Evolutionary conservation across 2,888 invertebrate genomes (phyloP).

Genomic region (Cantharis flavilabris): DNA sequence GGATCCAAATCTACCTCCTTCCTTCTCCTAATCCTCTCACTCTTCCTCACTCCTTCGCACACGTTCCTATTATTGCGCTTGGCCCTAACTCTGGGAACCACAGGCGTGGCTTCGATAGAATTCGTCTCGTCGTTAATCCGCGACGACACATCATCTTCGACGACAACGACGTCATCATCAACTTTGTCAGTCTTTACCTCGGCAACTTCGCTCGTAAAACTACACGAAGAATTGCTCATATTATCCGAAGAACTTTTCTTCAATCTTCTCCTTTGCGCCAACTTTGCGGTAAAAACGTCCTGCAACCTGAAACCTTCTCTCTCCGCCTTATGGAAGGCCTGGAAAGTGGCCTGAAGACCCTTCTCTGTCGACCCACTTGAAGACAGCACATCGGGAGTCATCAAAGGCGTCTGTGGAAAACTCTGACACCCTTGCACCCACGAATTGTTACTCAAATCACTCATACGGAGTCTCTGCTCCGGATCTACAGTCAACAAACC

Average conservation of each 20-base stretch:
- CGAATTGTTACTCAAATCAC: slow-evolving; percentile 67
- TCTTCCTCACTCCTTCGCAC: slow-evolving; percentile 46
- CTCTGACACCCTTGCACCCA: slow-evolving; percentile 64
- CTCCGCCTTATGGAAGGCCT: slow-evolving; percentile 71
- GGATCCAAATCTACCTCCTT: slow-evolving; percentile 48
- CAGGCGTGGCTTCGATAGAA: background rate
- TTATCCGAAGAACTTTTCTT: slow-evolving; percentile 61
- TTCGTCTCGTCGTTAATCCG: background rate
- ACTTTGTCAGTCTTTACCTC: slow-evolving; percentile 44
- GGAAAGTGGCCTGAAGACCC: slow-evolving; percentile 66
- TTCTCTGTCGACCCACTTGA: slow-evolving; percentile 58
- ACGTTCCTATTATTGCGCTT: slow-evolving; percentile 40
- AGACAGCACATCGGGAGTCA: slow-evolving; percentile 65
- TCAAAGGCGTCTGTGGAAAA: slow-evolving; percentile 61
- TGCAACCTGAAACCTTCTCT: slow-evolving; percentile 74
- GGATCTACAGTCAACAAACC: slow-evolving; percentile 83
- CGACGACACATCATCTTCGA: slow-evolving; percentile 41
- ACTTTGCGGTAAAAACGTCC: slow-evolving; percentile 71
- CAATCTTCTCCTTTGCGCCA: slow-evolving; percentile 70
- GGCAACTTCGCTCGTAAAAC: slow-evolving; percentile 51
- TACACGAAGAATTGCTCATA: slow-evolving; percentile 50
- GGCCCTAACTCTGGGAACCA: slow-evolving; percentile 24
- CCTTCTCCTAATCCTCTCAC: slow-evolving; percentile 50
- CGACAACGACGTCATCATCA: background rate
- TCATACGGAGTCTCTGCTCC: slow-evolving; percentile 68